phyloP scores from a whole-genome alignment of 2,797 vertebrate genomes.

The Sciaenops ocellatus region DNA sequence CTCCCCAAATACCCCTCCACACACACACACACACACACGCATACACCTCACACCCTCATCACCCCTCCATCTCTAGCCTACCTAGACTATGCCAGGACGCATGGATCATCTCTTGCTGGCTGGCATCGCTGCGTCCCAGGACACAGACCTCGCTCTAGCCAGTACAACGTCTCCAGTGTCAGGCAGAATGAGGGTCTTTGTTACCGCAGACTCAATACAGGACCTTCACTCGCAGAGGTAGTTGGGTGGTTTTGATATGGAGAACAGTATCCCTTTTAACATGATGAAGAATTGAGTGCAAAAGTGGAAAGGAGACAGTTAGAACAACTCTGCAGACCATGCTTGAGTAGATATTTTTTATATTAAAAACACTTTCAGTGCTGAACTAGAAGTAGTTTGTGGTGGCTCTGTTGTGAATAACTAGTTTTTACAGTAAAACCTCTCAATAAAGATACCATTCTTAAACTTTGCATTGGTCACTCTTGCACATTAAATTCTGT shows the following conservation, averaged over 20 bases:
- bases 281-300: constrained; percentile 22
- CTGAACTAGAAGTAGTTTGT: not conserved
- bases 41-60: constrained; percentile 21
- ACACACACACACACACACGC: constrained; percentile 22
- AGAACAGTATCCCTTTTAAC: constrained; percentile 50
- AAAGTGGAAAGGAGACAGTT: constrained; percentile 35
- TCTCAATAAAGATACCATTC: constrained; percentile 5
- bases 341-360: not conserved
- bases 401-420: not conserved
- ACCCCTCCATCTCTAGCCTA: constrained; percentile 37
- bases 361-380: not conserved
- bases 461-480: not conserved
- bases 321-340: constrained; percentile 9
- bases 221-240: constrained; percentile 46
- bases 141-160: constrained; percentile 44
- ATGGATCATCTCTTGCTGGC: constrained; percentile 58
- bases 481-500: not conserved
- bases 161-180: constrained; percentile 73
- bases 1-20: constrained; percentile 32
- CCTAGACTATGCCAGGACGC: constrained; percentile 50
- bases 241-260: constrained; percentile 43
- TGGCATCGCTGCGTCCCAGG: constrained; percentile 65
- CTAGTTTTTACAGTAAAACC: not conserved
- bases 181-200: constrained; percentile 77
- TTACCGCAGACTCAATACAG: constrained; percentile 61